Conservation (phyloP, 1,140 invertebrate species). For the Drosophila pruinosa region DNA sequence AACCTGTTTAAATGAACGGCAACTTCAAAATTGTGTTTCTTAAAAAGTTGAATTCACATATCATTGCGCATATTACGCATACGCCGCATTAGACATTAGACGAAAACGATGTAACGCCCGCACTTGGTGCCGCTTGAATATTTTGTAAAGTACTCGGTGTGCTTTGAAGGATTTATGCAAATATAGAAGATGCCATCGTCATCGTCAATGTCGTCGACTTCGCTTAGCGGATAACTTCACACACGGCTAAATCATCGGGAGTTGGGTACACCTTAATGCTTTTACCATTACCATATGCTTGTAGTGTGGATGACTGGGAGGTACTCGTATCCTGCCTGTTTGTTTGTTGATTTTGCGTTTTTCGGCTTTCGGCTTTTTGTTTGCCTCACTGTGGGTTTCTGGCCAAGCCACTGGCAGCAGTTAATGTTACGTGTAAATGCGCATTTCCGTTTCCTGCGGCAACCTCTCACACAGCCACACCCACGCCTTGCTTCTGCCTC, state of each 20-base stretch:
- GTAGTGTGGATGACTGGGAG: not conserved
- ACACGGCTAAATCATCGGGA: constrained; percentile 31
- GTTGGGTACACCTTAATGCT: constrained; percentile 67
- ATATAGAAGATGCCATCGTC: constrained; percentile 66
- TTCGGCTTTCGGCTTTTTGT: constrained; percentile 66
- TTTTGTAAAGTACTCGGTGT: constrained; percentile 53
- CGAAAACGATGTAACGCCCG: constrained; percentile 30
- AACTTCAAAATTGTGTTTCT: not conserved
- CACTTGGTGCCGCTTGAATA: constrained; percentile 48
- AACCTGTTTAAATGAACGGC: not conserved
- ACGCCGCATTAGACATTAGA: constrained; percentile 49
- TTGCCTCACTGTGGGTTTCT: constrained; percentile 49
- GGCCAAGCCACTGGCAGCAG: constrained; percentile 55
- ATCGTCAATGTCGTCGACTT: constrained; percentile 60
- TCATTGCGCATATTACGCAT: constrained; percentile 38
- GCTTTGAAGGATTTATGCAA: constrained; percentile 74
- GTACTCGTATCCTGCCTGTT: constrained; percentile 35
- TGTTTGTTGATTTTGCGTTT: constrained; percentile 76
- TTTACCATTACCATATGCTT: constrained; percentile 72
- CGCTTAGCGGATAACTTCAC: constrained; percentile 64
- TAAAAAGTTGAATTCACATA: constrained; percentile 5
- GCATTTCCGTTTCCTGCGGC: constrained; percentile 73
- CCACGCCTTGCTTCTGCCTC: not conserved
- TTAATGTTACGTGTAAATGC: constrained; percentile 81
- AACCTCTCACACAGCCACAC: constrained; percentile 24